Base-by-base conservation (phyloP, 2,888 invertebrate genomes). In the Holacanthella duospinosa region DNA sequence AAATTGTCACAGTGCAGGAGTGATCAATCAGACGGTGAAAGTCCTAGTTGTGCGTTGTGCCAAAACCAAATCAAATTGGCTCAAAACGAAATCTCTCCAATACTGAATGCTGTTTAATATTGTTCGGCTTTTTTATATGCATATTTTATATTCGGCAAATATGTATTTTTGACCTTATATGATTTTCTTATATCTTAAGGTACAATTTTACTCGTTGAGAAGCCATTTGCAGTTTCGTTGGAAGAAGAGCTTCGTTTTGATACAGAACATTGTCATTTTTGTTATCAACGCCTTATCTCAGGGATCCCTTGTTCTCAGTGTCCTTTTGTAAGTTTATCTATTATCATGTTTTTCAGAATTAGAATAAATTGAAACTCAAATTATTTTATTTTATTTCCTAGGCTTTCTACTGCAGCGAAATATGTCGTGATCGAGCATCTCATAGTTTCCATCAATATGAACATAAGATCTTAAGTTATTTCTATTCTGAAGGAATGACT, bases 261-360 rank as follows among this genome's bases (percentile, higher is more conserved):
- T 21, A 62, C 65, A 12, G 66, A 68, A n/a, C 69, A 71, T 43
- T 72, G 72, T 48, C 68, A 68, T 25, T 48, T 55, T 24, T 72
- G 72, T 27, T 68, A 66, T 19, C 61, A 36, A 53, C 68, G 70
- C 19, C 68, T 70, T 19, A 36, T 68, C 0, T 64, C 62, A 1
- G 71, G 71, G 36, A 68, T 71, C 29, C 70, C 72, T 1, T 72
- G 71, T 55, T 28, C 61, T 24, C 28, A 55, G 25, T 72, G 72
- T 59, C 66, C 68, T 48, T 70, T 69, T 63, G 71, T 72, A 67
- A 70, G 71, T 43, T 27, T 24, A 54, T 60, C 59, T 44, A 29
- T 59, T n/a, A 6, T 29, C 25, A n/a, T n/a, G n/a, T n/a, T n/a
- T n/a, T n/a, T n/a, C n/a, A n/a, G n/a, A n/a, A n/a, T n/a, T n/a